Base-by-base conservation (phyloP, 2,113 vertebrate genomes). In the Neomonachus schauinslandi region DNA sequence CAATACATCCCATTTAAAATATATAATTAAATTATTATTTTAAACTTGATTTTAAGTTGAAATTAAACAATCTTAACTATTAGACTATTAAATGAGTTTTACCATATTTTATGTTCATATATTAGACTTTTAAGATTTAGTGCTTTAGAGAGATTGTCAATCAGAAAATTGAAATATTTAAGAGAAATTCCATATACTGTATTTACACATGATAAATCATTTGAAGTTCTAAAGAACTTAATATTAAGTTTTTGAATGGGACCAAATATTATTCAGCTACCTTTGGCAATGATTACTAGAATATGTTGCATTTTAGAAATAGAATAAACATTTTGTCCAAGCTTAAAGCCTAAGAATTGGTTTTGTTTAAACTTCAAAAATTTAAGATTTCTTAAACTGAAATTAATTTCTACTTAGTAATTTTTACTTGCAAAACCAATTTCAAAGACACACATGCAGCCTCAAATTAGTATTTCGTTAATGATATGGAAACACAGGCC, bases 301-400 rank as follows among this genome's bases (percentile, higher is more conserved):
- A n/a, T 22, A 51, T 53, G 11, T 33, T 97, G 49, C 22, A 89
- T 92, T 91, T 94, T 94, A 33, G 55, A 84, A 84, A 12, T 3
- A 95, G 55, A 86, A 86, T 71, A 33, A 53, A 74, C 67, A 92
- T 14, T 21, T 79, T 91, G 42, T 69, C 4, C 6, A 86, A 85
- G 51, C 2, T 53, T 86, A 76, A 95, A 81, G 3, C 15, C 96
- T 72, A 72, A 93, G 36, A 83, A 15, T 55, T 89, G 87, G 28
- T 95, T 81, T 63, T 72, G 13, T 59, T 96, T 93, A 74, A 93
- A 79, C 7, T 76, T 96, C 12, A 93, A 82, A 79, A 28, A 49
- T 2, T 72, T 16, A 91, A 67, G n/a, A 88, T 63, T 72, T 91
- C 14, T 51, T 49, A 82, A 95, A 82, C 16, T 4, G 46, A 94